Base-by-base conservation (phyloP, 2,113 vertebrate species). In the Gavialis gangeticus region DNA sequence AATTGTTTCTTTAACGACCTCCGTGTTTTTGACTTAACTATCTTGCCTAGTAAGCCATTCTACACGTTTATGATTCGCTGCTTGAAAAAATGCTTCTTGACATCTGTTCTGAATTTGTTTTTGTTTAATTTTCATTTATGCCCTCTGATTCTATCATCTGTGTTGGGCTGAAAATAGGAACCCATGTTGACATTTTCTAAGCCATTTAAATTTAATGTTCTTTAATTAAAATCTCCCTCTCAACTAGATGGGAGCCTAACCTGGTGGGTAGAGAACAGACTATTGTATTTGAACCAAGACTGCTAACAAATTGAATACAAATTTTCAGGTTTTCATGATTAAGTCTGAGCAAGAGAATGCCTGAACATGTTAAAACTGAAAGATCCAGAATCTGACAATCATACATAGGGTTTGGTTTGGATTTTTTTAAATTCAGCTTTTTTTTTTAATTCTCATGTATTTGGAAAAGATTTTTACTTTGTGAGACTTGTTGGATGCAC, bases 101-200 rank as follows among this genome's bases (percentile, higher is more conserved):
- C 98, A 98, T 98, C 98, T 98, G 98, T 97, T 98, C 97, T 79
- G 96, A 98, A 98, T 98, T 98, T 98, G 97, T 96, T 98, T 98
- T 98, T 98, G 97, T 98, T 98, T 98, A 97, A 98, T 98, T 98
- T 98, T 98, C 97, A 97, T 98, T 98, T 98, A 97, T 98, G 96
- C 97, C 96, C 97, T 98, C 98, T 98, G 89, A 1, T 98, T 98
- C 97, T 97, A 96, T 98, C 97, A 97, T 98, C 97, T 98, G 97
- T 98, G 97, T 98, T 98, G 98, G 97, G 95, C 97, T 98, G 95
- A 98, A 98, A 98, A 98, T 97, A 98, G 98, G 97, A 98, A 97
- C 95, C 97, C 97, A 98, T 98, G 97, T 98, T 98, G 97, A 98
- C 97, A 97, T 98, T 98, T 98, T 98, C 96, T 96, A 95, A 98